Evolutionary conservation across 2,888 invertebrate genomes (phyloP).

Genomic region (Rambutsinella grinnellia): DNA sequence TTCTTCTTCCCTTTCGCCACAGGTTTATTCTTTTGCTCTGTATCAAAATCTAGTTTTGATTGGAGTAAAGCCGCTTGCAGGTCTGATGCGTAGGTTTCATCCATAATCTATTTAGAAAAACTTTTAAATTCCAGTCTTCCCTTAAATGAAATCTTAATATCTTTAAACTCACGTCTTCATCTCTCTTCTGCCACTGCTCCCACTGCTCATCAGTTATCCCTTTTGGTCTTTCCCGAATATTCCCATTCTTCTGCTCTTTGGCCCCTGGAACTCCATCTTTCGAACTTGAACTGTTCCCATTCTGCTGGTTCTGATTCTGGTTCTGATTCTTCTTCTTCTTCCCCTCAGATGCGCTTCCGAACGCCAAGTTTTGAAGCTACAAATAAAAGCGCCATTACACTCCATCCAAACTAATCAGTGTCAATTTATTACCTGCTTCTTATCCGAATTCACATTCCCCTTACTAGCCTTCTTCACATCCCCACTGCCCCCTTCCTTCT

Average conservation of each 20-base stretch:
- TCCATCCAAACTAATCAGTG: not conserved
- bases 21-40: slow-evolving; percentile 70
- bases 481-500: not conserved
- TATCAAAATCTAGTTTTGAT: slow-evolving; percentile 80
- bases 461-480: slow-evolving; percentile 32
- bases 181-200: slow-evolving; percentile 82
- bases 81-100: slow-evolving; percentile 74
- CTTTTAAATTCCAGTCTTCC: not conserved
- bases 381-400: not conserved
- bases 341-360: slow-evolving; percentile 50
- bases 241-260: slow-evolving; percentile 24
- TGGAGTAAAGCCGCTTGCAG: slow-evolving; percentile 78
- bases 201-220: slow-evolving; percentile 75
- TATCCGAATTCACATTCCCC: slow-evolving; percentile 19
- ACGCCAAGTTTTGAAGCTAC: slow-evolving; percentile 56
- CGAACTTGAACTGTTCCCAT: not conserved
- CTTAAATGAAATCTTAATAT: not conserved
- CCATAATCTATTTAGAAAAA: slow-evolving; percentile 71
- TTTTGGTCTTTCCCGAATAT: slow-evolving; percentile 20
- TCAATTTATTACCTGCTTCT: slow-evolving; percentile 24
- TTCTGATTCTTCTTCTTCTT: slow-evolving; percentile 40
- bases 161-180: slow-evolving; percentile 73
- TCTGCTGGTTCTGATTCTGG: not conserved
- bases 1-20: slow-evolving; percentile 75
- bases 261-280: not conserved